Percentiles rank a stretch among this genome's conserved stretches.
Evolutionary conservation across 2,113 vertebrate species (phyloP).

Genomic region (Oncorhynchus kisutch): DNA sequence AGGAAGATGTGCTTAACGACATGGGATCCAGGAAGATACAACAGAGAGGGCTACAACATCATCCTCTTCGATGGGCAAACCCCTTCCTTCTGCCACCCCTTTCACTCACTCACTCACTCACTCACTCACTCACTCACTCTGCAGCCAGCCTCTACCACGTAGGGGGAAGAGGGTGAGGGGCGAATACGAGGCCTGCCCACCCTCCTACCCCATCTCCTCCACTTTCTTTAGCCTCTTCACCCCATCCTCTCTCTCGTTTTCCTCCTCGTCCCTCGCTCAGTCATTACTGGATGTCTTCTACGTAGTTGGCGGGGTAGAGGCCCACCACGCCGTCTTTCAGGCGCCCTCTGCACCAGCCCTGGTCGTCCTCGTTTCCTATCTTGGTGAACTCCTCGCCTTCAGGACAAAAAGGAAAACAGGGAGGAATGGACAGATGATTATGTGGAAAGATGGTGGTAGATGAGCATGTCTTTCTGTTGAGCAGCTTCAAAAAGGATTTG

Average conservation of each 20-base stretch:
- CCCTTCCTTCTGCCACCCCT: neutral
- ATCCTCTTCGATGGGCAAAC: neutral
- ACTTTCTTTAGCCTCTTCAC: too few species aligned
- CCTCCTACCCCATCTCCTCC: neutral
- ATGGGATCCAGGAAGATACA: neutral
- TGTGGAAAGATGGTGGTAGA: neutral
- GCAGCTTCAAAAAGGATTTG: too few species aligned
- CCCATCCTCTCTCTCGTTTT: neutral
- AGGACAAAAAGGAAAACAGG: neutral
- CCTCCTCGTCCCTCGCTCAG: conserved; percentile 2
- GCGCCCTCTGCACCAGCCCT: conserved; percentile 97
- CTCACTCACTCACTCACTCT: too few species aligned
- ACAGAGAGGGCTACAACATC: neutral
- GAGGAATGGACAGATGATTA: conserved; percentile 20
- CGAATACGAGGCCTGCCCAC: neutral
- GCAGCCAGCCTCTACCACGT: conserved; percentile 15
- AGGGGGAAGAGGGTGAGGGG: neutral
- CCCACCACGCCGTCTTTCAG: conserved; percentile 86
- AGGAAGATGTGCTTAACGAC: neutral
- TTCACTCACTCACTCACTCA: too few species aligned
- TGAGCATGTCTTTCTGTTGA: too few species aligned
- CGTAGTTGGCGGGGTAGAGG: conserved; percentile 95
- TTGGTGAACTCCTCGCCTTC: conserved; percentile 93
- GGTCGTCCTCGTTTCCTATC: conserved; percentile 92
- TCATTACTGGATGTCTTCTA: conserved; percentile 85